A percentile compares a stretch with the other conserved stretches of the same genome.
phyloP scores from a whole-genome alignment of 2,113 vertebrate species.

The Mesoclemmys tuberculata region DNA sequence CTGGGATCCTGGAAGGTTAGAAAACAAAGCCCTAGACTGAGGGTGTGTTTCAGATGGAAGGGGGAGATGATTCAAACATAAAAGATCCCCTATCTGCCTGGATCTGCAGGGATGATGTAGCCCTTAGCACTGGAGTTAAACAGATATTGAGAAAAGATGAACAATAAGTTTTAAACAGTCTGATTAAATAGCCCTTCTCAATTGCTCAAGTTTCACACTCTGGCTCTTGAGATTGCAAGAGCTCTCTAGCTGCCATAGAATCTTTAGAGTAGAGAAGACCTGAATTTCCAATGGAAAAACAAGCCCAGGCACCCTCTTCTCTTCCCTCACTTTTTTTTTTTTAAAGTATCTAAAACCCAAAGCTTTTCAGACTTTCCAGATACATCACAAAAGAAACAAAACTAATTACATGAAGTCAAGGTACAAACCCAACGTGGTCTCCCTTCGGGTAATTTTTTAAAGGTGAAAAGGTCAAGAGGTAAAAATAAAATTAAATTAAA shows the following conservation, averaged over 20 bases:
- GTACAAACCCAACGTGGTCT: not conserved
- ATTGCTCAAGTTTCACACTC: not conserved
- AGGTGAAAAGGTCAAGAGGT: not conserved
- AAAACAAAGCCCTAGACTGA: not conserved
- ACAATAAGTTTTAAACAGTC: not conserved
- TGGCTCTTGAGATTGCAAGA: not conserved
- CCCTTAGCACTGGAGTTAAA: not conserved
- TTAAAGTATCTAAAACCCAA: not conserved
- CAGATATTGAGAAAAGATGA: not conserved
- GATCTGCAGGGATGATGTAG: not conserved
- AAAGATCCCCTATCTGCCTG: not conserved
- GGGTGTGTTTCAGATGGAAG: not conserved
- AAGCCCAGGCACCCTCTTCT: not conserved
- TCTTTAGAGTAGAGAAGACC: not conserved
- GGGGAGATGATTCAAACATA: not conserved
- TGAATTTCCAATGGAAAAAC: not conserved
- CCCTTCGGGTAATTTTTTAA: not conserved
- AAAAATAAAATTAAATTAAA: not conserved
- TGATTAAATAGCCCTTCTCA: not conserved
- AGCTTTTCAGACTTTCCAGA: not conserved
- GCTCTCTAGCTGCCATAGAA: not conserved
- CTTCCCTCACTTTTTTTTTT: too few species aligned
- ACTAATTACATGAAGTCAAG: not conserved
- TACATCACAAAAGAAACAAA: not conserved
- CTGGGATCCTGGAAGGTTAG: not conserved